Evolutionary conservation across 2,888 invertebrate species (phyloP), one percentile per base, ranked within the genome.

Genomic region (Pristionchus exspectatus): DNA sequence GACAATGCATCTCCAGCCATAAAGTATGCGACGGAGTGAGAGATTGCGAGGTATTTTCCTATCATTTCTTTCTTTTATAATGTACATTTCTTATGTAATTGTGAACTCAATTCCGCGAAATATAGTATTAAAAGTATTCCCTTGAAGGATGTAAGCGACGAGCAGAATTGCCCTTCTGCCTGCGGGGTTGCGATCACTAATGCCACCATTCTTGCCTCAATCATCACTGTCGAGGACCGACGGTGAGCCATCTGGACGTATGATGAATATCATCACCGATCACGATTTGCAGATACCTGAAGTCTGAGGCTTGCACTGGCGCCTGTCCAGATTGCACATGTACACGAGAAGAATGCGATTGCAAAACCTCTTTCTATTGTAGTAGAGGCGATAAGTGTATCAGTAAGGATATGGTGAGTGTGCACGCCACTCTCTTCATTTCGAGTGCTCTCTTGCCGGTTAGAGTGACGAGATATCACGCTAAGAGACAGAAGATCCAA

Each of bases 1-100:
- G 92, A 12, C 92, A 92, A 7, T 93, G 94, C 89, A 91, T 94
- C 77, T 56, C 86, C 30, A 91, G 92, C 16, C 81, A 86, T 9
- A 89, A 90, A 27, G 91, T 94, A 66, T 94, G 94, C 89, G 92
- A 94, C 87, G 94, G 93, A 5, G 83, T 90, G 69, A 66, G 54
- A 12, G 93, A 94, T 90, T 94, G 94, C 87, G 87, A 90, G 16
- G 91, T 83, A 44, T 3, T 44, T 44, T 44, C 44, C 3, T 9
- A n/a, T 44, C 9, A 5, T 44, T 44, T 44, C 3, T 44, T 44
- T 44, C 3, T 44, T 44, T 44, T 44, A 44, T 9, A n/a, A n/a
- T n/a, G n/a, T 44, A 44, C 44, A 44, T 44, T 44, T 9, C 44
- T 44, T 44, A 9, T 44, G 44, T 44, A 44, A 44, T 44, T 44